Evolutionary conservation across 2,797 vertebrate genomes (phyloP), one percentile per base, ranked within the genome.

Genomic region (Notamacropus eugenii): DNA sequence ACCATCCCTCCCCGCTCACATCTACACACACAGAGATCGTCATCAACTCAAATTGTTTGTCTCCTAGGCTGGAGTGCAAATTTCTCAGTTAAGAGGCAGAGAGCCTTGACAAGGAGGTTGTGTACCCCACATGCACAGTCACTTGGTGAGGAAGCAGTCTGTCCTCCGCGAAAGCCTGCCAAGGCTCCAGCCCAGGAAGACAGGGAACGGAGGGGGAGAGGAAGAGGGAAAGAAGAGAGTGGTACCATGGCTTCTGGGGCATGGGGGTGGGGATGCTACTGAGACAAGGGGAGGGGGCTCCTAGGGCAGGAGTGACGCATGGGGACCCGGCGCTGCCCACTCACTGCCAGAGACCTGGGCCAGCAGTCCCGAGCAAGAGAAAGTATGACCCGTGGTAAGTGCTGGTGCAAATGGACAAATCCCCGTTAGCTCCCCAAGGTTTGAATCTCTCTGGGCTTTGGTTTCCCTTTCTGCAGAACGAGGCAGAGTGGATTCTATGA

Each of bases 371-470:
- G 0, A 40, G n/a, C 0, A 1, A 2, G n/a, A 74, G 34, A 40
- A 31, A 34, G 59, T 1, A 62, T 14, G 12, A 4, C 67, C 34
- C 34, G 5, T 14, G 16, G n/a, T 19, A 40, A 22, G 8, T 74
- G 34, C n/a, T 74, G 16, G 74, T 22, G 74, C 40, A 22, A 2
- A 0, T 19, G n/a, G 8, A 22, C n/a, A 46, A 40, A 22, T 1
- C n/a, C n/a, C 40, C 31, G 0, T 46, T 82, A 24, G 8, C 40
- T 82, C 74, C 74, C n/a, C 40, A 46, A 40, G n/a, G 16, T 46
- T 22, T 82, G 74, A 82, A 24, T 82, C 11, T 50, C 91, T 87
- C n/a, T 0, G 12, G 22, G 90, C 50, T 95, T 97, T 97, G 54
- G 94, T 96, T 97, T 96, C 91, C 94, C 54, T 90, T 4, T 24